Conservation (phyloP, 2,888 invertebrate genomes). For the Anthoptus insignis region DNA sequence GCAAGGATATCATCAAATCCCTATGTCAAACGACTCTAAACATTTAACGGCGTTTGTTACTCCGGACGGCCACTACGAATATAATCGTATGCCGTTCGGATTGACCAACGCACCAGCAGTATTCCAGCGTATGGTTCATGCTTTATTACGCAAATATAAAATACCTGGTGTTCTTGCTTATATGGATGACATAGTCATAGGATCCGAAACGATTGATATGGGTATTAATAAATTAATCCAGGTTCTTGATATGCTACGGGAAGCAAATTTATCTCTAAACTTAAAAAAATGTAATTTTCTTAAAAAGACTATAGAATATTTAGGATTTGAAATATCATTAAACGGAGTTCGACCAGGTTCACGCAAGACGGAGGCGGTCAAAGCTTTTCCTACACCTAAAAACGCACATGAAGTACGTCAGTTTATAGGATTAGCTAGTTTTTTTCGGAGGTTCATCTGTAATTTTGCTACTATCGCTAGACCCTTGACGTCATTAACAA, state of each 20-base stretch:
- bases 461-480: conserved; percentile 24
- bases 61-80: conserved; percentile 40
- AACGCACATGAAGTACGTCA: conserved; percentile 50
- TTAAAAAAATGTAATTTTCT: conserved; percentile 5
- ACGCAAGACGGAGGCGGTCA: conserved; percentile 44
- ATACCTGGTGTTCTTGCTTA: conserved; percentile 21
- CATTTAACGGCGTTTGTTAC: conserved; percentile 41
- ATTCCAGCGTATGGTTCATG: conserved; percentile 46
- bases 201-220: background rate
- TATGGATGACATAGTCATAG: conserved; percentile 20
- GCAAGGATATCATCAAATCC: conserved; percentile 44
- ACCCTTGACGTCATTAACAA: conserved; percentile 26
- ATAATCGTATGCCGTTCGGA: conserved; percentile 45
- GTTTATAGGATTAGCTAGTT: conserved; percentile 51
- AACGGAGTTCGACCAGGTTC: conserved; percentile 32
- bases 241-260: background rate
- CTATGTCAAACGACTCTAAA: conserved; percentile 42
- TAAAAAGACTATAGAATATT: background rate
- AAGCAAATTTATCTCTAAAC: conserved; percentile 12
- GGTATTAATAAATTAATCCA: background rate
- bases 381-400: conserved; percentile 46
- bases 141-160: conserved; percentile 44
- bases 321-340: conserved; percentile 30
- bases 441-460: conserved; percentile 52
- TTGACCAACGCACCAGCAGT: conserved; percentile 52